phyloP scores from a whole-genome alignment of 2,113 vertebrate species.

The Suncus etruscus region DNA sequence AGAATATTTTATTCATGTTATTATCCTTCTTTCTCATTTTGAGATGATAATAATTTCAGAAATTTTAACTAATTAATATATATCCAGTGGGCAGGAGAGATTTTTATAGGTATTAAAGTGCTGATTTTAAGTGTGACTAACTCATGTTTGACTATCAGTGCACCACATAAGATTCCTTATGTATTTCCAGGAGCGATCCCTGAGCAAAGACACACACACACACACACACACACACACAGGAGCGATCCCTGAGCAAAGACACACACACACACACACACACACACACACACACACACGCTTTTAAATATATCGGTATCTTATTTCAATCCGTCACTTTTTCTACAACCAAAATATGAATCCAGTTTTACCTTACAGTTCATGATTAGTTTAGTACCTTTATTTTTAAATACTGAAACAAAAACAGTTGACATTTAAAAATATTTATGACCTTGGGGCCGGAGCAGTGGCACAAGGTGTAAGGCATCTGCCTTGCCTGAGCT shows the following conservation, averaged over 20 bases:
- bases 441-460: no score
- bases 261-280: no score
- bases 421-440: neutral
- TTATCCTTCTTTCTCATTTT: neutral
- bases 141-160: no score
- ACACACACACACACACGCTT: neutral
- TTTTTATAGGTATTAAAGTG: no score
- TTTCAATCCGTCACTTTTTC: neutral
- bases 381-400: neutral
- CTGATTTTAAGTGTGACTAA: no score
- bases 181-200: no score
- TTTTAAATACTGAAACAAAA: constrained; percentile 22
- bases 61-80: neutral
- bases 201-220: no score
- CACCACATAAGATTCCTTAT: no score
- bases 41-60: neutral
- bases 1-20: neutral
- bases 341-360: neutral
- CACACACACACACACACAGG: neutral
- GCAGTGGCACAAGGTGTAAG: no score
- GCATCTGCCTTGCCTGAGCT: no score
- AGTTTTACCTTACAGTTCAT: neutral
- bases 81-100: no score
- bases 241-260: no score
- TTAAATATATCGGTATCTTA: neutral